A percentile compares a stretch with the other conserved stretches of the same genome.
phyloP scores from a whole-genome alignment of 1,140 invertebrate species.

The Archegozetes longisetosus region DNA sequence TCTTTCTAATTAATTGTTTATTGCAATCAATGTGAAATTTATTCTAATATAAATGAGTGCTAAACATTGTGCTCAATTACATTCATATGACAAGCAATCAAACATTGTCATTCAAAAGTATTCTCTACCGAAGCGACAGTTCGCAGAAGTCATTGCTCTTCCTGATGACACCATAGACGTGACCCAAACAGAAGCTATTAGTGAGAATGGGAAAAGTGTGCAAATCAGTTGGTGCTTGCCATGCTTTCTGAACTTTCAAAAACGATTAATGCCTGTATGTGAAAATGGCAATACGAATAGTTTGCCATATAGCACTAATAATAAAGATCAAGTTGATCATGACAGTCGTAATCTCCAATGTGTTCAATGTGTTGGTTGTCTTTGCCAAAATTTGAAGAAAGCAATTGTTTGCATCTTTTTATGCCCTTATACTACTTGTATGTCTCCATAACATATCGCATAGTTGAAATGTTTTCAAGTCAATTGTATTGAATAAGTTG shows the following conservation, averaged over 20 bases:
- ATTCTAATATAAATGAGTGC: neutral
- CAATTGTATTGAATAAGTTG: too few species aligned
- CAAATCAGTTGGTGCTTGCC: neutral
- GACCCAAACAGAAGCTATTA: neutral
- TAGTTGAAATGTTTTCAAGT: too few species aligned
- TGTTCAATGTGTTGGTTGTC: neutral
- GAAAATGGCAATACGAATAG: neutral
- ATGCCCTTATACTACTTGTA: neutral
- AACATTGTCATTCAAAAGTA: neutral
- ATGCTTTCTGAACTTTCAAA: too few species aligned
- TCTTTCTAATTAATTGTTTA: too few species aligned
- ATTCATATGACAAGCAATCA: neutral
- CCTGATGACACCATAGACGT: neutral
- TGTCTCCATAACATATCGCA: too few species aligned
- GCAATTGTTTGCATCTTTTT: neutral
- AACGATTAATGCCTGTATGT: too few species aligned
- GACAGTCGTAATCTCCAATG: neutral
- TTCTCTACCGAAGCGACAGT: neutral
- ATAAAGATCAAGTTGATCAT: neutral
- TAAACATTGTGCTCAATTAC: neutral
- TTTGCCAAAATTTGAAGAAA: neutral
- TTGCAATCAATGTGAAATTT: too few species aligned
- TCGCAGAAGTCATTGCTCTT: neutral
- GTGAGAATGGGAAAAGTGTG: neutral
- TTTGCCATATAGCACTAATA: neutral